Evolutionary conservation across 2,888 invertebrate genomes (phyloP).

Genomic region (Seira sanloemensis): DNA sequence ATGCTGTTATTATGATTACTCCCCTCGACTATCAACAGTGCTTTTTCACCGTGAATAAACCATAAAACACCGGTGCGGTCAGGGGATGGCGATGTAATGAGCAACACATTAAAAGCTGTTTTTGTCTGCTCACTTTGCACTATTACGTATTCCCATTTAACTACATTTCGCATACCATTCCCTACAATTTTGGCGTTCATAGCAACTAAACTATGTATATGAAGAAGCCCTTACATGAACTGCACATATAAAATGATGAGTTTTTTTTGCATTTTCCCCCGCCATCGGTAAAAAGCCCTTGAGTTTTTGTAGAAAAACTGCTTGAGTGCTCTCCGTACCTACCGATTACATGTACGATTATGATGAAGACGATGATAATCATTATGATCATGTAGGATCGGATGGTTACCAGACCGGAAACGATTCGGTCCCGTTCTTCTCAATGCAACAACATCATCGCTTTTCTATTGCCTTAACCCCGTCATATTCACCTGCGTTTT

Average conservation of each 20-base stretch:
- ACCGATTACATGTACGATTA: constrained; percentile 13
- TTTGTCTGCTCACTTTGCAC: no score
- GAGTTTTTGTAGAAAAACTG: no score
- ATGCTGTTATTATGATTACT: not conserved
- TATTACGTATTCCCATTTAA: not conserved
- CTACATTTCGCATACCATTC: not conserved
- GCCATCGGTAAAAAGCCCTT: not conserved
- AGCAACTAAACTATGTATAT: not conserved
- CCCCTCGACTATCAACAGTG: not conserved
- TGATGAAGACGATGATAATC: not conserved
- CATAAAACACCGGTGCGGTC: not conserved
- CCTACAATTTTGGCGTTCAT: not conserved
- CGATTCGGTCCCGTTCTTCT: constrained; percentile 63
- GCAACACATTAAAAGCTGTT: constrained; percentile 10
- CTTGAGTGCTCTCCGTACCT: not conserved
- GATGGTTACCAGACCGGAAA: constrained; percentile 65
- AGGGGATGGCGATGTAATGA: not conserved
- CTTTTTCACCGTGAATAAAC: not conserved
- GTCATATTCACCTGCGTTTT: constrained; percentile 45
- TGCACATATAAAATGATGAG: no score
- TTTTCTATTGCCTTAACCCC: constrained; percentile 15
- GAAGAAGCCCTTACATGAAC: not conserved
- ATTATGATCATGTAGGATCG: constrained; percentile 3
- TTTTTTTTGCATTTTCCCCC: not conserved
- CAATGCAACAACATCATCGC: constrained; percentile 38